Base-by-base conservation (phyloP, 23 tunicate species). In the Trididemnum clinides region DNA sequence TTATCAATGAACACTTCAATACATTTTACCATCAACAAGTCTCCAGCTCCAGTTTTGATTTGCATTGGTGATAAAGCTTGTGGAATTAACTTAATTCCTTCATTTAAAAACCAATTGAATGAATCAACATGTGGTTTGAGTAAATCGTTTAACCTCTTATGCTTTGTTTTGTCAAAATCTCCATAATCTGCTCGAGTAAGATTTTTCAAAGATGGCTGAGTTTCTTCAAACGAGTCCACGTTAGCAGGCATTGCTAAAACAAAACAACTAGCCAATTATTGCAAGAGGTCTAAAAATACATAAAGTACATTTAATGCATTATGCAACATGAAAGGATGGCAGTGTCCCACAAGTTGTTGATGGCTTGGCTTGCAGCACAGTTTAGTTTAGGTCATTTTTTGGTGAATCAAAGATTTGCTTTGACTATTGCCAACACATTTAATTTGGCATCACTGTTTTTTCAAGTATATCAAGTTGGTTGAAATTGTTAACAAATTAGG, bases 61-160 rank as follows among this genome's bases (percentile, higher is more conserved):
- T 96, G 89, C 50, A 96, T 44, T 0, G 96, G 96, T 1, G 26
- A 76, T 5, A 92, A 31, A 7, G 59, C 88, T 28, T 88, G 72
- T 1, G 90, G 87, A 34, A 90, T 51, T 10, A 76, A 49, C 81
- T 88, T 87, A 27, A 96, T 50, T 35, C 99, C 99, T 4, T 84
- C 63, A 26, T 54, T 91, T 5, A 91, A n/a, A 84, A 96, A 96
- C 99, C 99, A 96, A 58, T 96, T 85, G 36, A 96, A 96, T 10
- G 99, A 96, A 15, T 96, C 90, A 39, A 96, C 93, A 72, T 96
- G 99, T 4, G 99, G 90, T 34, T 84, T 78, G 21, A 92, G 65
- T 2, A 96, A 54, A 32, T 69, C 77, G 39, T 88, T 88, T 21
- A 96, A 44, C 3, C 80, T n/a, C 22, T 59, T 5, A 19, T 25